phyloP scores from a whole-genome alignment of 2,113 vertebrate species.

The Tragelaphus imberbis region DNA sequence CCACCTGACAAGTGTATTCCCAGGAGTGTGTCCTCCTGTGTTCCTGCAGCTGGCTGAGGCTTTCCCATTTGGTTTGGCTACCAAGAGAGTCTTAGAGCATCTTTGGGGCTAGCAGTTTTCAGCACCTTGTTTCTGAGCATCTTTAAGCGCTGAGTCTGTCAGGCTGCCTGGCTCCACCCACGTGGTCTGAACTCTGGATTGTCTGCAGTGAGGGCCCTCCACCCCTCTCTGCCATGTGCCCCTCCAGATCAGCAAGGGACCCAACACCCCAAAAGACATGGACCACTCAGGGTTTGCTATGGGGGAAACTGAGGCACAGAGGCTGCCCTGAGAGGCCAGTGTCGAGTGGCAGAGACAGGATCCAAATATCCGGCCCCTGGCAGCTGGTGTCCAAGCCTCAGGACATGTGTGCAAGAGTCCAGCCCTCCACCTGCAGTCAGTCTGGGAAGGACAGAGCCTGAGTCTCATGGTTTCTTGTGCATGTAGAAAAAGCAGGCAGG shows the following conservation, averaged over 20 bases:
- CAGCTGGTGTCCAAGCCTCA: neutral
- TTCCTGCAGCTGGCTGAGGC: rapidly evolving
- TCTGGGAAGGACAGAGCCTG: neutral
- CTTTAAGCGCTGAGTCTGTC: neutral
- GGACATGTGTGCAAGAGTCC: neutral
- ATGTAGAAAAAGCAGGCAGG: rapidly evolving
- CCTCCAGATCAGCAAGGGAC: neutral
- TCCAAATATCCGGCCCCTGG: rapidly evolving
- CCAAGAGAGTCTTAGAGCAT: rapidly evolving
- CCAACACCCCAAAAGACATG: neutral
- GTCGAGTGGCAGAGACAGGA: neutral
- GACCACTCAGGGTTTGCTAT: neutral
- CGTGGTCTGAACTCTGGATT: rapidly evolving
- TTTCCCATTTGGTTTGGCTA: neutral
- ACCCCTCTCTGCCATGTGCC: too few relatives aligned
- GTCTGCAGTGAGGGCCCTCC: neutral
- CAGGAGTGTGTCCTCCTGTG: rapidly evolving
- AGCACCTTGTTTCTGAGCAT: neutral
- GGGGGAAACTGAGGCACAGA: neutral
- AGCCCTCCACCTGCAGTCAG: neutral
- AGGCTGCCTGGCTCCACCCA: rapidly evolving
- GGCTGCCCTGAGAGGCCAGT: neutral
- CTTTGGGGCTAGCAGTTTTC: neutral
- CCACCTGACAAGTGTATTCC: rapidly evolving
- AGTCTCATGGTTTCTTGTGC: rapidly evolving